Conservation (phyloP, 1,140 invertebrate genomes). For the Drosophila auraria region DNA sequence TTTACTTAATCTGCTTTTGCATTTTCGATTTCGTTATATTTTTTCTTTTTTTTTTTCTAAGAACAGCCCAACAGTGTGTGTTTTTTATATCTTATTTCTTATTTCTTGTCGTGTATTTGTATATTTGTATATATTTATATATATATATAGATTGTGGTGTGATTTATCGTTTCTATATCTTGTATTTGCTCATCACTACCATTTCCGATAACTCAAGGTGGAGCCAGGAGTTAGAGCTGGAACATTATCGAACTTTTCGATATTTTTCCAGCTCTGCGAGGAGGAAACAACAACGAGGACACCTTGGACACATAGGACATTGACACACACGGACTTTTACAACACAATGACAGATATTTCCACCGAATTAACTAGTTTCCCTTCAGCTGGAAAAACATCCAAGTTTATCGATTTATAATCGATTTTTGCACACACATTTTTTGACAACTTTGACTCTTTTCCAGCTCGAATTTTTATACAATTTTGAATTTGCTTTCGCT, state of each 20-base stretch:
- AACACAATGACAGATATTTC: too few species aligned
- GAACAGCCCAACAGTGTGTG: slow-evolving; percentile 81
- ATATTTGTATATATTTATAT: slow-evolving; percentile 30
- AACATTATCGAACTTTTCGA: too few species aligned
- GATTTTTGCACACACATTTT: background rate
- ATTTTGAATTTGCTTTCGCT: slow-evolving; percentile 11
- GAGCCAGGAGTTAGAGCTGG: background rate
- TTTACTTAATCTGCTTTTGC: slow-evolving; percentile 40
- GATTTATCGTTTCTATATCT: slow-evolving; percentile 11
- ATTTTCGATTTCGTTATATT: slow-evolving; percentile 24
- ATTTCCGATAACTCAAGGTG: background rate
- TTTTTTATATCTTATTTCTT: slow-evolving; percentile 37
- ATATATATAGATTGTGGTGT: slow-evolving; percentile 26
- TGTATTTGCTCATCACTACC: background rate
- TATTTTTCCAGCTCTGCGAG: too few species aligned
- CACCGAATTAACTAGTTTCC: too few species aligned
- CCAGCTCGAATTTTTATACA: background rate
- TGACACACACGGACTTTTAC: background rate
- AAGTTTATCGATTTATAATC: background rate
- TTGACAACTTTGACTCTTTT: background rate
- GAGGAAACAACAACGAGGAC: too few species aligned
- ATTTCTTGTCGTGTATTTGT: slow-evolving; percentile 37
- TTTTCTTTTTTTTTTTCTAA: slow-evolving; percentile 68
- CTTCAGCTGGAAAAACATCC: background rate
- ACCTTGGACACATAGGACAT: background rate